Base-by-base conservation (phyloP, 2,797 vertebrate species). In the Lithobates sylvaticus region DNA sequence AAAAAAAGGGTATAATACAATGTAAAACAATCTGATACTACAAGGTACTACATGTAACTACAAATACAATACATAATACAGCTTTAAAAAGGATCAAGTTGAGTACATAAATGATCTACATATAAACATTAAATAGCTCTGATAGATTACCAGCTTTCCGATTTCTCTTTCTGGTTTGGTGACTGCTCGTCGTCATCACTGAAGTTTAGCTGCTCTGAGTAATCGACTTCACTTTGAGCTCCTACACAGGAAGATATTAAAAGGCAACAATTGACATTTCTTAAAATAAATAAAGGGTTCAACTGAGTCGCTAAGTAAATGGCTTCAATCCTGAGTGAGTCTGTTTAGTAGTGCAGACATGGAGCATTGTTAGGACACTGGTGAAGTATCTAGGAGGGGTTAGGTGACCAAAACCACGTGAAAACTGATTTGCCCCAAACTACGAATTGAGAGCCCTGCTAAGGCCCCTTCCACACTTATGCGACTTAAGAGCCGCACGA, bases 161-260 rank as follows among this genome's bases (percentile, higher is more conserved):
- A 92, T 89, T 96, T 97, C 1, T 98, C 98, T 90, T 98, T 99
- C 75, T 94, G 94, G 75, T 81, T 87, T 89, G 91, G 92, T 86
- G 95, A 93, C 92, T 98, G 97, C 69, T 99, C 98, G 85, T 99
- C 98, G 64, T 99, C 98, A 32, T 99, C 98, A 78, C 98, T 99
- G 93, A 99, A 99, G 91, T 99, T 99, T 21, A 99, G 92, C 92
- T 99, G 98, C 89, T 99, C 98, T 0, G 97, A 97, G 89, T 99
- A 99, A 93, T 99, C 98, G 81, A 99, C 98, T 92, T 99, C 98
- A 94, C 97, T 99, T 88, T 99, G 98, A 89, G 98, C 98, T 91
- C 98, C 98, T 99, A 90, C 75, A 64, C 27, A 82, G 89, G 32
- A 39, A 23, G 23, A 65, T 9, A 65, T n/a, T 65, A 26, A 36